Base-by-base conservation (phyloP, 92 coral and sea anemone genomes). In the Actinostola sp. region DNA sequence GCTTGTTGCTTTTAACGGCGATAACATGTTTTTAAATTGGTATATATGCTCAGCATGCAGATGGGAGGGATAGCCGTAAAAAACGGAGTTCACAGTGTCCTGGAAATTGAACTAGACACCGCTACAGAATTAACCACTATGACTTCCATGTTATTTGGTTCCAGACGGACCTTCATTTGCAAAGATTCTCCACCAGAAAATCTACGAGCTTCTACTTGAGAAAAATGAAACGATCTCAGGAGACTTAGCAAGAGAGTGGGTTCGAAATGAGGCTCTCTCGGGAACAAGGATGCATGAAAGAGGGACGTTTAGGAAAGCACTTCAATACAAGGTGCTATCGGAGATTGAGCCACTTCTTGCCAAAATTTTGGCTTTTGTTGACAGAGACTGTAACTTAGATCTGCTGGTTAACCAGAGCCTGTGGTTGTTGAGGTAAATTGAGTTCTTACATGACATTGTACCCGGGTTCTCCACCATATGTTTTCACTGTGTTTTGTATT, bases 251-350 rank as follows among this genome's bases (percentile, higher is more conserved):
- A 64, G 36, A 14, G 38, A 84, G 19, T 91, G 97, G 97, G 70
- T 88, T n/a, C 81, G 62, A 27, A 43, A 48, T 19, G 97, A 87
- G 33, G 97, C 93, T 34, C 57, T 84, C 34, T 81, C 77, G 13
- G 80, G 80, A 3, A 86, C 91, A 41, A 69, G 63, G 23, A 53
- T 84, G 32, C 86, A 84, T 8, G 97, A 91, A 63, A 80, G 81
- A 30, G 93, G 97, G 49, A 91, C 93, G 13, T 91, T 87, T 49
- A 82, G 91, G 57, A 91, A 84, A 64, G 97, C 93, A 12, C 67
- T 84, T 21, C 86, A 84, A 91, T 81, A 73, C 33, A 82, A 86
- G 28, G 77, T 88, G 65, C 82, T 73, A 29, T 75, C 80, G 16
- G 83, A 75, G 26, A 79, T 91, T 20, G 77, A 82, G 0, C 97